phyloP scores from a whole-genome alignment of 2,888 invertebrate species.

The Andrena praecox region DNA sequence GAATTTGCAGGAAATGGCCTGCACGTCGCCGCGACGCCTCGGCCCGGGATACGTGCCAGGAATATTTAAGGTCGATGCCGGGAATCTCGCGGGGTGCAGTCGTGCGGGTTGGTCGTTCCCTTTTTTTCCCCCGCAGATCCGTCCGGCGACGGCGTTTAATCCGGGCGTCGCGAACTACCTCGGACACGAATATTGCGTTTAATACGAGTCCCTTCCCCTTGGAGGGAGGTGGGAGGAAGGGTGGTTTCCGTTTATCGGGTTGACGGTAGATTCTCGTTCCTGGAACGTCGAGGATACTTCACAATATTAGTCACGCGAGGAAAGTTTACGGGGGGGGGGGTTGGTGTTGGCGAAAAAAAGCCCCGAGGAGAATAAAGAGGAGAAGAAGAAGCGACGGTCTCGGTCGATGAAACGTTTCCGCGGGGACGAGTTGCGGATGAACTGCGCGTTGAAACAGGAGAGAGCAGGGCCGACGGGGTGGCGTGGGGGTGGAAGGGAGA shows the following conservation, averaged over 20 bases:
- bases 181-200: slow-evolving; percentile 6
- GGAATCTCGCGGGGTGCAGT: not conserved
- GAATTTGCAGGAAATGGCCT: slow-evolving; percentile 55
- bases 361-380: slow-evolving; percentile 51
- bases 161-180: not conserved
- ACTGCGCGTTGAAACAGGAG: slow-evolving; percentile 55
- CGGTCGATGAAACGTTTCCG: slow-evolving; percentile 76
- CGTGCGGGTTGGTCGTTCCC: not conserved
- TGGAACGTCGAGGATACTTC: slow-evolving; percentile 31
- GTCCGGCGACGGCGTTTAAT: not conserved
- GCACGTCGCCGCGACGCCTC: slow-evolving; percentile 6
- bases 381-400: slow-evolving; percentile 69
- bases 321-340: slow-evolving; percentile 52
- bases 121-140: not conserved
- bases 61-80: slow-evolving; percentile 32
- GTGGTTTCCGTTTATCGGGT: slow-evolving; percentile 42
- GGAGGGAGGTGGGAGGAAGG: not conserved
- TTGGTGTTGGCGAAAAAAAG: slow-evolving; percentile 60
- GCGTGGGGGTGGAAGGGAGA: slow-evolving; percentile 17
- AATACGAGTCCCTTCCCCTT: not conserved
- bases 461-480: slow-evolving; percentile 16
- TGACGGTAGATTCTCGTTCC: slow-evolving; percentile 40
- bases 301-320: slow-evolving; percentile 67
- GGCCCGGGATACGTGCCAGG: slow-evolving; percentile 21
- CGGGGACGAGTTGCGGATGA: slow-evolving; percentile 74